A percentile compares a stretch with the other conserved stretches of the same genome.
Evolutionary conservation across 2,797 vertebrate genomes (phyloP).

Genomic region (Saxicola maurus): DNA sequence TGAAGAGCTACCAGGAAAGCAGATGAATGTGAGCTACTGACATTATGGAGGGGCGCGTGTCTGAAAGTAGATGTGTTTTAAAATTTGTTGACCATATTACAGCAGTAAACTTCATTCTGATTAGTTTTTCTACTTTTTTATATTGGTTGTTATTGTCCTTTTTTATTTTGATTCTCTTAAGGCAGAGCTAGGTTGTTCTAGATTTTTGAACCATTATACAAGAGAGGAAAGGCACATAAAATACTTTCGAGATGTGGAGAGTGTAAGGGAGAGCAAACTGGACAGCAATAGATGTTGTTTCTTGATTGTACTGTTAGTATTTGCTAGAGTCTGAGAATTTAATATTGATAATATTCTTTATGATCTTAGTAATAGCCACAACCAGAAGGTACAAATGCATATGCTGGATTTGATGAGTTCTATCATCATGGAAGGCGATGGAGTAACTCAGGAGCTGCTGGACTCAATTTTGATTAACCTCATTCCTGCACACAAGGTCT

Average conservation of each 20-base stretch:
- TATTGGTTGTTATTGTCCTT: not conserved
- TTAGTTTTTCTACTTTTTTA: not conserved
- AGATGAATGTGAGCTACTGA: not conserved
- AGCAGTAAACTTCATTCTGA: not conserved
- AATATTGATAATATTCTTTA: not conserved
- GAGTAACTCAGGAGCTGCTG: slow-evolving; percentile 96
- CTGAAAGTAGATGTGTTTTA: not conserved
- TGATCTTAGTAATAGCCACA: slow-evolving; percentile 92
- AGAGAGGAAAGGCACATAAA: not conserved
- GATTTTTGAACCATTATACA: not conserved
- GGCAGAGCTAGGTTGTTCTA: not conserved
- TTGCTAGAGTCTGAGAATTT: not conserved
- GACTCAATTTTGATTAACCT: slow-evolving; percentile 99
- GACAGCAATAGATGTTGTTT: not conserved
- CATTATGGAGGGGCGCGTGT: not conserved
- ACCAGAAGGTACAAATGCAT: slow-evolving; percentile 99
- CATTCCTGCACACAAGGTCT: slow-evolving; percentile 97
- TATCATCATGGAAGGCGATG: slow-evolving; percentile 98
- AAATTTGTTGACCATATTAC: not conserved
- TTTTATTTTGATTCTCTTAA: not conserved
- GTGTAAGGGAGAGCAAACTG: not conserved
- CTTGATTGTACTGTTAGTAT: not conserved
- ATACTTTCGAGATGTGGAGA: not conserved
- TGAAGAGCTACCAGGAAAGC: not conserved
- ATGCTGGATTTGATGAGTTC: slow-evolving; percentile 99